Conservation (phyloP, 2,888 invertebrate genomes). For the Hypolimnas misippus region DNA sequence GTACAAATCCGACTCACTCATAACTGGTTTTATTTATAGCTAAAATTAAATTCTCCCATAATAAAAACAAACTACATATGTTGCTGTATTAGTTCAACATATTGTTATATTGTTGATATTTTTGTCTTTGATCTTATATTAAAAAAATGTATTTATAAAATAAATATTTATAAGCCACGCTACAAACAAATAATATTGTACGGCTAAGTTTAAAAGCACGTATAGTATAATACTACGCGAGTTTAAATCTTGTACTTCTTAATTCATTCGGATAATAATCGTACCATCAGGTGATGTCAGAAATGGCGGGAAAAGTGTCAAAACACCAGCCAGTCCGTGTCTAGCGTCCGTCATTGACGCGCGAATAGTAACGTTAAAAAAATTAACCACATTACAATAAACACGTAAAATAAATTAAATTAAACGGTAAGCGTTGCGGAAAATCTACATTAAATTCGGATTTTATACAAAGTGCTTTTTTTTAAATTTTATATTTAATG, state of each 20-base stretch:
- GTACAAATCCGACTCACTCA: too few species aligned
- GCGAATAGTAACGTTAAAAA: slow-evolving; percentile 1
- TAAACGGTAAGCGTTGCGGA: neutral
- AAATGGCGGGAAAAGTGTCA: slow-evolving; percentile 35
- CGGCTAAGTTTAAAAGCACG: neutral
- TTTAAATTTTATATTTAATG: neutral
- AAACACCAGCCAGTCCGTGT: slow-evolving; percentile 24
- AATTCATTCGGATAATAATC: slow-evolving; percentile 1
- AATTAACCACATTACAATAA: neutral
- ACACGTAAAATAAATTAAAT: neutral
- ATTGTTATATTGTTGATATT: too few species aligned
- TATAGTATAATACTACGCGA: neutral
- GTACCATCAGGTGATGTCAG: slow-evolving; percentile 22
- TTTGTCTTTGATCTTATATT: too few species aligned
- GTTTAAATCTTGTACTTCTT: neutral
- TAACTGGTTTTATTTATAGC: too few species aligned
- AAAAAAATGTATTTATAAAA: too few species aligned
- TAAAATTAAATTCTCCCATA: too few species aligned
- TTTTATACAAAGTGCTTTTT: neutral
- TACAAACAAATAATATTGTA: neutral
- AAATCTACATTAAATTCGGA: neutral
- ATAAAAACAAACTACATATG: too few species aligned
- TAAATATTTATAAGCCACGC: too few species aligned
- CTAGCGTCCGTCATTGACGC: slow-evolving; percentile 16
- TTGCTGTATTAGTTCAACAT: too few species aligned